Conservation (phyloP, 2,888 invertebrate species). For the Stegana nigrithorax region DNA sequence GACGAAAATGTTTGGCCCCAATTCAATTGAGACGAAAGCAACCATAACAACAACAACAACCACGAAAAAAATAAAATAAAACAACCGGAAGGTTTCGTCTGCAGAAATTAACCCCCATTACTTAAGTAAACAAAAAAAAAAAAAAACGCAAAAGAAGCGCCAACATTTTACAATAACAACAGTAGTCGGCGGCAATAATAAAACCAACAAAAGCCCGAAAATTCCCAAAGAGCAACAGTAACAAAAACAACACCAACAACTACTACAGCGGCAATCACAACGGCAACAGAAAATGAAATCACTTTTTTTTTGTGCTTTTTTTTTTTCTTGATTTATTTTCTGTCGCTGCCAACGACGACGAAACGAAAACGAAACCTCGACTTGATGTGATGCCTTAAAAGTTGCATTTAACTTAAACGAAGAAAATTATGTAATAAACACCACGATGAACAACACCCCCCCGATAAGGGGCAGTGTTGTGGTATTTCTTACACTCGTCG, state of each 20-base stretch:
- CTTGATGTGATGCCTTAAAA: constrained; percentile 15
- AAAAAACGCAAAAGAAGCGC: background rate
- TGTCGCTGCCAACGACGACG: background rate
- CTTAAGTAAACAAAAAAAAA: background rate
- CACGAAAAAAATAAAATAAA: background rate
- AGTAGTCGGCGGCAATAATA: background rate
- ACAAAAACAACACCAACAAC: background rate
- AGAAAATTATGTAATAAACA: constrained; percentile 16
- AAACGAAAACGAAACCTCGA: background rate
- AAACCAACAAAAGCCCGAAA: constrained; percentile 4
- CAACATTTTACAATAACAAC: background rate
- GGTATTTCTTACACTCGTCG: too few species aligned
- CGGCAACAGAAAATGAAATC: background rate
- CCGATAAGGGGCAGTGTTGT: background rate
- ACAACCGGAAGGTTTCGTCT: constrained; percentile 4
- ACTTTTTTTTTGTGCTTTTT: too few species aligned
- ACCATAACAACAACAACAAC: background rate
- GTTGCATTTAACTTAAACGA: constrained; percentile 15
- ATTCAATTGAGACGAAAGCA: background rate
- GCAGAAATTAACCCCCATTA: background rate
- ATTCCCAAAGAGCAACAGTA: constrained; percentile 1
- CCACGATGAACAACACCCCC: background rate
- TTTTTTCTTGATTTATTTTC: too few species aligned
- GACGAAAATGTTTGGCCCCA: background rate
- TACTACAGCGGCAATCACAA: background rate